Evolutionary conservation across 2,888 invertebrate genomes (phyloP).

Genomic region (Hirtodrosophila cameraria): DNA sequence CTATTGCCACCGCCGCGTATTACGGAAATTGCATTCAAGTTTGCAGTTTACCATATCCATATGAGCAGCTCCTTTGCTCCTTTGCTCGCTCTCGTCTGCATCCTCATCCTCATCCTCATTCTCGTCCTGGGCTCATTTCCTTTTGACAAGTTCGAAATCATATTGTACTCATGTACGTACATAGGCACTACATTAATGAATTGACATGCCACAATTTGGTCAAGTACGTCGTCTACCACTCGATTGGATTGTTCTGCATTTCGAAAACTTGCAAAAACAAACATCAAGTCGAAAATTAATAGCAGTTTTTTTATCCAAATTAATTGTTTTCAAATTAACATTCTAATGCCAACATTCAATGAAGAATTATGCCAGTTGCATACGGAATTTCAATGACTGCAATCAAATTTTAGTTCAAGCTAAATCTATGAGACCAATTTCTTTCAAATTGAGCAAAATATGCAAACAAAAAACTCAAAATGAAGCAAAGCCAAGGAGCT

Average conservation of each 20-base stretch:
- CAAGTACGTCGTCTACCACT: constrained; percentile 9
- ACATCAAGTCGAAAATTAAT: too few species aligned
- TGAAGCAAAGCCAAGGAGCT: too few species aligned
- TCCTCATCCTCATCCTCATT: neutral
- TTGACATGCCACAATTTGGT: constrained; percentile 30
- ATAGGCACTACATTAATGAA: constrained; percentile 11
- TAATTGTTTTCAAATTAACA: too few species aligned
- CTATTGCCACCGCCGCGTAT: constrained; percentile 53
- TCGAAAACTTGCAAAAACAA: neutral
- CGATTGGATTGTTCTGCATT: constrained; percentile 23
- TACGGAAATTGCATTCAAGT: constrained; percentile 75
- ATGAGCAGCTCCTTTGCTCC: constrained; percentile 2
- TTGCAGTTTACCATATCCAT: constrained; percentile 35
- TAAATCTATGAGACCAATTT: too few species aligned
- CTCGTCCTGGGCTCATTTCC: constrained; percentile 53
- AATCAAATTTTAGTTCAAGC: too few species aligned
- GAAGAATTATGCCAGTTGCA: too few species aligned
- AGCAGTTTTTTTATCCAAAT: too few species aligned
- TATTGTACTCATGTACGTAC: neutral
- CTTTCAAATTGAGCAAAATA: too few species aligned
- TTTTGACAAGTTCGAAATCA: constrained; percentile 37
- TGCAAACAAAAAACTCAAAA: too few species aligned
- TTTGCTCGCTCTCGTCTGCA: neutral
- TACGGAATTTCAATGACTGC: too few species aligned
- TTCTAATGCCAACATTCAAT: too few species aligned